These are phyloP conservation scores for Grantiella picta DNA, from an alignment of 2,113 vertebrate species.

Conservation along the genomic window DNA sequence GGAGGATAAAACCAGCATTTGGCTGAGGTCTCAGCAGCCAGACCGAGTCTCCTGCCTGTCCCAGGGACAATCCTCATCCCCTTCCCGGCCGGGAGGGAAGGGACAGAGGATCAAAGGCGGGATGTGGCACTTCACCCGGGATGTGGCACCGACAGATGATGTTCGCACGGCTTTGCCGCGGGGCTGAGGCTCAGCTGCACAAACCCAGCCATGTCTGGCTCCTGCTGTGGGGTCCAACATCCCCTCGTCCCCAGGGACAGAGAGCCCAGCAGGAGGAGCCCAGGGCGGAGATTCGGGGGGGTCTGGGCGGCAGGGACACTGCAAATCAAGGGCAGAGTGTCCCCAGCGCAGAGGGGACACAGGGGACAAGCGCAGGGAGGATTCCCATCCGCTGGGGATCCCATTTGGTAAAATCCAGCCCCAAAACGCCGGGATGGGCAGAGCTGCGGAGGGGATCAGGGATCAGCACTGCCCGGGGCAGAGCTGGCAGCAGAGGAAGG, in stretches of 20 bases:
- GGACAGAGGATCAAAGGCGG: neutral
- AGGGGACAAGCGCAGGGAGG: neutral
- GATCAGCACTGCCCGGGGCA: rapidly evolving
- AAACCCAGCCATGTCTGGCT: rapidly evolving
- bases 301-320: rapidly evolving
- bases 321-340: neutral
- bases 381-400: neutral
- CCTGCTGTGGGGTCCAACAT: rapidly evolving
- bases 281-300: too few relatives aligned
- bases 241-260: rapidly evolving
- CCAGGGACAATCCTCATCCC: neutral
- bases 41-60: rapidly evolving
- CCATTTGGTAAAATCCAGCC: rapidly evolving
- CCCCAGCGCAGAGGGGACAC: neutral
- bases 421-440: neutral
- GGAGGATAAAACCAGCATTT: rapidly evolving
- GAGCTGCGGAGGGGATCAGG: neutral
- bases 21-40: neutral
- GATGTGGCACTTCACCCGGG: too few relatives aligned
- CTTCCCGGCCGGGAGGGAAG: rapidly evolving
- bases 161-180: rapidly evolving
- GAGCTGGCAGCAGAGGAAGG: neutral
- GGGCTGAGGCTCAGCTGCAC: neutral
- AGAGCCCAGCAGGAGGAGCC: neutral
- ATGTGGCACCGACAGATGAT: neutral